Conservation (phyloP, 2,888 invertebrate species). For the Apomyelois bistriatella region DNA sequence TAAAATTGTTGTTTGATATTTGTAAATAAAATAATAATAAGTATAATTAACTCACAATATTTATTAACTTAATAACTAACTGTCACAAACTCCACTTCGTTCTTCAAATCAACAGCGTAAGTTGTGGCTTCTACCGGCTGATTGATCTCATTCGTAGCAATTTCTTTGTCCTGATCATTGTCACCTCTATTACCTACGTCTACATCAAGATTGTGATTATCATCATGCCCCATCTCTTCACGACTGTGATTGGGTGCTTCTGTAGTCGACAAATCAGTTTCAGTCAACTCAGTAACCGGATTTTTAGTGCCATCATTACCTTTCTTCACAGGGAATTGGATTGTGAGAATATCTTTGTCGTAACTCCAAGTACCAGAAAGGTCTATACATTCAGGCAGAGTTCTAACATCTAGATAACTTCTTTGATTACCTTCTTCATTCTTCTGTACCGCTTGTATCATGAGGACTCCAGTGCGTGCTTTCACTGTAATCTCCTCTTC, state of each 20-base stretch:
- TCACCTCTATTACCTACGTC: constrained; percentile 34
- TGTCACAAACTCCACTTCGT: constrained; percentile 62
- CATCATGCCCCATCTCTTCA: constrained; percentile 43
- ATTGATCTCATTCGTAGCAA: constrained; percentile 42
- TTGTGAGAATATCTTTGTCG: constrained; percentile 39
- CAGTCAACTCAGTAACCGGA: constrained; percentile 17
- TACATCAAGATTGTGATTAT: constrained; percentile 39
- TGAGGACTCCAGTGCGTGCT: constrained; percentile 51
- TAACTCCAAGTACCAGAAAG: constrained; percentile 55
- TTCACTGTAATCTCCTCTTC: constrained; percentile 63
- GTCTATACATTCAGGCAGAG: constrained; percentile 44
- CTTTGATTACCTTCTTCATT: constrained; percentile 25
- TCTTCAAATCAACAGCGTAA: constrained; percentile 56
- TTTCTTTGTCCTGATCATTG: constrained; percentile 24
- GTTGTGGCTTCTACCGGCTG: constrained; percentile 54
- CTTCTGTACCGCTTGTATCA: constrained; percentile 56
- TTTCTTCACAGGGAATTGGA: constrained; percentile 48
- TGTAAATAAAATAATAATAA: too few relatives aligned
- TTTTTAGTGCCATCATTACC: constrained; percentile 14
- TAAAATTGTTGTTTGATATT: too few relatives aligned
- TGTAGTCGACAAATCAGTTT: constrained; percentile 12
- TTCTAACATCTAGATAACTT: constrained; percentile 47
- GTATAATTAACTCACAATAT: too few relatives aligned
- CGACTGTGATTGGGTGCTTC: constrained; percentile 28
- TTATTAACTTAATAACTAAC: constrained; percentile 29